phyloP scores from a whole-genome alignment of 1,140 invertebrate genomes.

The Drosophila grimshawi region DNA sequence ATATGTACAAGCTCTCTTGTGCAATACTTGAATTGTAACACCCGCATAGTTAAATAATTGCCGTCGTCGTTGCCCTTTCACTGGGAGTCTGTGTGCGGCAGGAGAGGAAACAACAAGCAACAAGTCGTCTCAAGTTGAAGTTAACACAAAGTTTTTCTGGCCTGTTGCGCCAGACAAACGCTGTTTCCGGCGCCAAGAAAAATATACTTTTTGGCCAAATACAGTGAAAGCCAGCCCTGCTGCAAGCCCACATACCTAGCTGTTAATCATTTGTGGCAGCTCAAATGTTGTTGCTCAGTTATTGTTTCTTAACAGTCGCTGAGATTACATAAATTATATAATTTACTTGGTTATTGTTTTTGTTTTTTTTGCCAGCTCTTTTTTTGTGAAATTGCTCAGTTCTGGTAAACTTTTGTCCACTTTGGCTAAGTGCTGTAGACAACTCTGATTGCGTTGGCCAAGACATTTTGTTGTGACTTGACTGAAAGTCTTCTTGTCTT shows the following conservation, averaged over 20 bases:
- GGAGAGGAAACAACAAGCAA: constrained; percentile 20
- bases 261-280: constrained; percentile 46
- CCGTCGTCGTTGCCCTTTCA: constrained; percentile 32
- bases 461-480: constrained; percentile 23
- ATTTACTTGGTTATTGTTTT: constrained; percentile 17
- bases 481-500: constrained; percentile 1
- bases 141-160: constrained; percentile 3
- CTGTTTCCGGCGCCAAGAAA: constrained; percentile 40
- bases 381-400: constrained; percentile 28
- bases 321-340: constrained; percentile 65
- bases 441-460: constrained; percentile 25
- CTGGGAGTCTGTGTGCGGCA: constrained; percentile 4
- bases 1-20: constrained; percentile 13
- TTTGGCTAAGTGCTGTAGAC: constrained; percentile 37
- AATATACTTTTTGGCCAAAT: constrained; percentile 12
- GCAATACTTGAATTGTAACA: constrained; percentile 37
- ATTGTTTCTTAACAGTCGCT: constrained; percentile 32
- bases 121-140: not conserved
- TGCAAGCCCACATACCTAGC: constrained; percentile 22
- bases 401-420: constrained; percentile 27
- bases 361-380: constrained; percentile 4
- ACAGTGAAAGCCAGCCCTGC: constrained; percentile 24
- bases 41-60: constrained; percentile 36
- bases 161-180: constrained; percentile 30
- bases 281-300: constrained; percentile 28